A percentile compares a stretch with the other conserved stretches of the same genome.
Conservation (phyloP, 2,888 invertebrate species). For the Teleiodes luculella region DNA sequence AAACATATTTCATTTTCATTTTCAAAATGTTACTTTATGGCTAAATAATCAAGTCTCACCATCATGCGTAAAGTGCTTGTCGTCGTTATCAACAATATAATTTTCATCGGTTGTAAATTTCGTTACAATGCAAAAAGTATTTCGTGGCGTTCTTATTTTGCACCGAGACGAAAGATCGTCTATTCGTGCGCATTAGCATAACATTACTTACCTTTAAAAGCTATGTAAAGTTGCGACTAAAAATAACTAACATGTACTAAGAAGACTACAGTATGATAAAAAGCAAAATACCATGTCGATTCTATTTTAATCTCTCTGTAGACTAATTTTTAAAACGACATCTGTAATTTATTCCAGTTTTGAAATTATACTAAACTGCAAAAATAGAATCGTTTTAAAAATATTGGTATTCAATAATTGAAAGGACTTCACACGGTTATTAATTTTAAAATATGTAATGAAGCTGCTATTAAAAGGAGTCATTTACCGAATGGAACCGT, state of each 20-base stretch:
- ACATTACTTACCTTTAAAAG: constrained; percentile 58
- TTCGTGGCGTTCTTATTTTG: constrained; percentile 29
- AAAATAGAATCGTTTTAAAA: constrained; percentile 7
- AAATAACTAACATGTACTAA: constrained; percentile 44
- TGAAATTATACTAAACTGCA: neutral
- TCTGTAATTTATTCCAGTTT: constrained; percentile 10
- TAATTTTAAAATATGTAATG: constrained; percentile 33
- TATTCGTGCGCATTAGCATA: constrained; percentile 53
- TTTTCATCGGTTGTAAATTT: constrained; percentile 19
- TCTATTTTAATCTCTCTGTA: constrained; percentile 3
- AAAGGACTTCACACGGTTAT: constrained; percentile 31
- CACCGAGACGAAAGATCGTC: constrained; percentile 36
- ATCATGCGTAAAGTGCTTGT: constrained; percentile 16
- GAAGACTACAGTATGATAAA: constrained; percentile 35
- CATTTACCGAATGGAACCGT: constrained; percentile 31
- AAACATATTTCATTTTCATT: no score
- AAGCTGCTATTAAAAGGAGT: constrained; percentile 31
- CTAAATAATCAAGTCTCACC: neutral
- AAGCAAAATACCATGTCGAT: constrained; percentile 40
- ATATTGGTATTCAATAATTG: constrained; percentile 27
- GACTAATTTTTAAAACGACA: constrained; percentile 6
- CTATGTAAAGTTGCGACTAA: constrained; percentile 46
- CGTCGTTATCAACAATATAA: no score
- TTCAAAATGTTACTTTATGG: no score
- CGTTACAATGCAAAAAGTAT: constrained; percentile 15